These are phyloP conservation scores for Pimpla rufipes DNA, from an alignment of 2,888 invertebrate species.

Conservation along the genomic window DNA sequence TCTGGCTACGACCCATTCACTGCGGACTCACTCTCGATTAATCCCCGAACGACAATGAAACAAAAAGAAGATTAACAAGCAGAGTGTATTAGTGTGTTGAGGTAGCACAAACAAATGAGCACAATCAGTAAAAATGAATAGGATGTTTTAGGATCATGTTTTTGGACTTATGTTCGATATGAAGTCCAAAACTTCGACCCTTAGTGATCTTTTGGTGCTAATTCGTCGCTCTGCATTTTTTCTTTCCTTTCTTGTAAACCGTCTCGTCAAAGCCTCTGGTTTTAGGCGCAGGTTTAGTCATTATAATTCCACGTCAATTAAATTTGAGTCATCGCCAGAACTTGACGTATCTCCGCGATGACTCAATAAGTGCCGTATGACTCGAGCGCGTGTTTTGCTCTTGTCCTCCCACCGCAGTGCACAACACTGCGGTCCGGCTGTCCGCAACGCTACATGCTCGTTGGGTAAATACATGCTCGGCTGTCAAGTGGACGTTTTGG, in stretches of 20 bases:
- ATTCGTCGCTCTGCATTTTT: too few species aligned
- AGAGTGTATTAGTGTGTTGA: too few species aligned
- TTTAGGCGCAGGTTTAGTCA: too few species aligned
- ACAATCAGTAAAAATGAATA: too few species aligned
- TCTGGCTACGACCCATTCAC: slow-evolving; percentile 26
- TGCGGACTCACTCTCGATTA: background rate
- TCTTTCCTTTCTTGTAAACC: too few species aligned
- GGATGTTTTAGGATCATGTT: too few species aligned
- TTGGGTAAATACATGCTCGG: slow-evolving; percentile 13
- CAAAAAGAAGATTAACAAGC: background rate
- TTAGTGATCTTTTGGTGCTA: too few species aligned
- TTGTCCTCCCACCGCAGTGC: background rate
- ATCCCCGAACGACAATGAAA: background rate
- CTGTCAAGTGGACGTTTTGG: background rate
- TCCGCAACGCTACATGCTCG: background rate
- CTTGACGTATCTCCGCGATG: slow-evolving; percentile 35
- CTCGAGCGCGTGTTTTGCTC: background rate
- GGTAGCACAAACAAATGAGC: too few species aligned
- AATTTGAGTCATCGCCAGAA: background rate
- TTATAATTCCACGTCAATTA: too few species aligned
- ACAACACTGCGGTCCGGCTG: background rate
- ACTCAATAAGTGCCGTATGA: slow-evolving; percentile 18
- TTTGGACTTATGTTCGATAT: too few species aligned
- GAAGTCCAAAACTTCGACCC: too few species aligned
- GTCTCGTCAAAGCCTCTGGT: too few species aligned